These are phyloP conservation scores for Thyatira batis DNA, from an alignment of 2,888 invertebrate genomes.

Conservation along the genomic window DNA sequence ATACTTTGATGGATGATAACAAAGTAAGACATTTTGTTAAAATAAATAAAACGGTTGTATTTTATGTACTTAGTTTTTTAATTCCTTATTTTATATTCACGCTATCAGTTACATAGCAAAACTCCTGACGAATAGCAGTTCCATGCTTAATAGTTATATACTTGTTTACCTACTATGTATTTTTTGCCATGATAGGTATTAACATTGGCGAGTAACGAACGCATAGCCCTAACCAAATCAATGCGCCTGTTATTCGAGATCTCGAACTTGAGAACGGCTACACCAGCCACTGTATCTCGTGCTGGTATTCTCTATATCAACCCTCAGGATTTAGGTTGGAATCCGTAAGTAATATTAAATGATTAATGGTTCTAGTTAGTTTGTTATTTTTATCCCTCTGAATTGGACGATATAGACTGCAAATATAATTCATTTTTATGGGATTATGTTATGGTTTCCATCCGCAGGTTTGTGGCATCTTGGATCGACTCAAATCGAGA, in stretches of 20 bases:
- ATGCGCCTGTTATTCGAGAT: slow-evolving; percentile 98
- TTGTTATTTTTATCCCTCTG: no score
- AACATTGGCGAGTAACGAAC: slow-evolving; percentile 96
- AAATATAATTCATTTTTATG: no score
- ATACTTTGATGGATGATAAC: slow-evolving; percentile 98
- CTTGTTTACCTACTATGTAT: not conserved
- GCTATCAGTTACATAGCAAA: no score
- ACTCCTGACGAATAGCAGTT: not conserved
- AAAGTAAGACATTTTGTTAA: slow-evolving; percentile 81
- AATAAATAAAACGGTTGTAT: not conserved
- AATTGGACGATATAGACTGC: no score
- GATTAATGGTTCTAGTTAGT: no score
- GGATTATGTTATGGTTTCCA: no score
- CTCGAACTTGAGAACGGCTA: slow-evolving; percentile 93
- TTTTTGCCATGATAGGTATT: slow-evolving; percentile 81
- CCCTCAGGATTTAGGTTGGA: slow-evolving; percentile 97
- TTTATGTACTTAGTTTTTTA: no score
- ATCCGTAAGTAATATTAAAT: slow-evolving; percentile 86
- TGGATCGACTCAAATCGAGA: slow-evolving; percentile 92
- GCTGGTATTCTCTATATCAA: slow-evolving; percentile 98
- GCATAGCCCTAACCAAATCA: slow-evolving; percentile 93
- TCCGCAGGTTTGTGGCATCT: slow-evolving; percentile 89
- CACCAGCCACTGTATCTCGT: slow-evolving; percentile 97
- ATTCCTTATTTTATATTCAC: no score
- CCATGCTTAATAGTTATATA: not conserved